Base-by-base conservation (phyloP, 2,113 vertebrate species). In the Xiphorhynchus elegans region DNA sequence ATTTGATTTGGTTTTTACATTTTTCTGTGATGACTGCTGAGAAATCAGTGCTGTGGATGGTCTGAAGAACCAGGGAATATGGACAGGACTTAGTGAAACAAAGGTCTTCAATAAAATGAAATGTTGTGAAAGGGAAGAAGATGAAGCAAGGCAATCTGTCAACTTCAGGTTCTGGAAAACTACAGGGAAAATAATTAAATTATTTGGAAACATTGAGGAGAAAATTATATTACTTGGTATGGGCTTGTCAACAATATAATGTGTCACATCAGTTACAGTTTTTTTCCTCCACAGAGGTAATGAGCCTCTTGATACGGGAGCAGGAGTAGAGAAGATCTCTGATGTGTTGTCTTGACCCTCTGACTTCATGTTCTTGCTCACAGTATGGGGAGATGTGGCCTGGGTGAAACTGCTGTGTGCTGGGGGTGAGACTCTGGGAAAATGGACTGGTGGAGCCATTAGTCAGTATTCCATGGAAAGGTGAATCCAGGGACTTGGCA, bases 121-220 rank as follows among this genome's bases (percentile, higher is more conserved):
- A 42, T 35, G 76, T 23, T 83, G n/a, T 56, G 44, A 35, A 70
- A 90, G 70, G 83, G 83, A 86, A 35, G 75, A 84, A 66, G 89
- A 56, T 1, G 6, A 46, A 84, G 80, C 76, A 29, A 67, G 69
- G 76, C 93, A 19, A 40, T 95, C 86, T 78, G 60, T 97, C 94
- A 92, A 5, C 85, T 88, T 90, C 79, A 37, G 81, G 60, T 63
- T 84, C 84, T 97, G 95, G 95, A 92, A 93, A 96, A 92, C 86
- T 90, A 74, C 93, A 75, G 89, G 91, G 77, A 80, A 95, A 96
- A 81, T 91, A 97, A 97, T 96, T 46, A 31, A 81, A 77, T 95
- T 95, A 95, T 62, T 96, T 93, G 64, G 86, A 95, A 95, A 80
- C 93, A 92, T 74, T 4, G 5, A 95, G 77, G 80, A 92, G 89